These are phyloP conservation scores for Porites lutea DNA, from an alignment of 64 coral and sea anemone species.

Conservation along the genomic window DNA sequence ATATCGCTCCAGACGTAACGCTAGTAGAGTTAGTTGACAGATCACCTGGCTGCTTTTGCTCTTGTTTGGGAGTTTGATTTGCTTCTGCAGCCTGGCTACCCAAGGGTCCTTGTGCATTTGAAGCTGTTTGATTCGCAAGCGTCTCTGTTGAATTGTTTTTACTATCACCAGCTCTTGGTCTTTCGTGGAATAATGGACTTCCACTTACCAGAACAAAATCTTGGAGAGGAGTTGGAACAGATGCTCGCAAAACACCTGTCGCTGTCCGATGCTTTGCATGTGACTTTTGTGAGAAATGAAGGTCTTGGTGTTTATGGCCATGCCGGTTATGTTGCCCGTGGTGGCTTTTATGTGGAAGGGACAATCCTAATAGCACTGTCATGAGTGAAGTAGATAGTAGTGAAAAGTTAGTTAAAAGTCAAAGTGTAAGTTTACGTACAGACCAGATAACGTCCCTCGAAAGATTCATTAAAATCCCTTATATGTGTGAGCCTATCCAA, in stretches of 20 bases:
- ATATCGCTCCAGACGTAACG: background rate
- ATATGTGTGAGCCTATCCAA: no score
- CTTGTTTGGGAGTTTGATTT: background rate
- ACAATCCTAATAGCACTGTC: slow-evolving; percentile 6
- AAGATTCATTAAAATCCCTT: no score
- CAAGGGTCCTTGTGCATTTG: background rate
- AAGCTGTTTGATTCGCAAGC: background rate
- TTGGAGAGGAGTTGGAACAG: slow-evolving; percentile 36
- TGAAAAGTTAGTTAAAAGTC: no score
- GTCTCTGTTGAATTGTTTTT: background rate
- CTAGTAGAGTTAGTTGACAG: background rate
- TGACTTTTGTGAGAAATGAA: background rate
- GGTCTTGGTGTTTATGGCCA: background rate
- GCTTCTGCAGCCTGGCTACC: background rate
- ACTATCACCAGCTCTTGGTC: background rate
- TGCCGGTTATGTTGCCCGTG: background rate
- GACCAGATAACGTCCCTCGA: no score
- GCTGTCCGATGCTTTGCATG: background rate
- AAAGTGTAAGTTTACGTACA: no score
- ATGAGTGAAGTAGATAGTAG: no score
- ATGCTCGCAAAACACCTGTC: background rate
- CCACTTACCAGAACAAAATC: slow-evolving; percentile 48
- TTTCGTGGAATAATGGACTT: slow-evolving; percentile 30
- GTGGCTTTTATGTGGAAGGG: slow-evolving; percentile 1
- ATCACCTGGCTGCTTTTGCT: background rate